Conservation (phyloP, 1,140 invertebrate species). For the Euura saliciscinereae region DNA sequence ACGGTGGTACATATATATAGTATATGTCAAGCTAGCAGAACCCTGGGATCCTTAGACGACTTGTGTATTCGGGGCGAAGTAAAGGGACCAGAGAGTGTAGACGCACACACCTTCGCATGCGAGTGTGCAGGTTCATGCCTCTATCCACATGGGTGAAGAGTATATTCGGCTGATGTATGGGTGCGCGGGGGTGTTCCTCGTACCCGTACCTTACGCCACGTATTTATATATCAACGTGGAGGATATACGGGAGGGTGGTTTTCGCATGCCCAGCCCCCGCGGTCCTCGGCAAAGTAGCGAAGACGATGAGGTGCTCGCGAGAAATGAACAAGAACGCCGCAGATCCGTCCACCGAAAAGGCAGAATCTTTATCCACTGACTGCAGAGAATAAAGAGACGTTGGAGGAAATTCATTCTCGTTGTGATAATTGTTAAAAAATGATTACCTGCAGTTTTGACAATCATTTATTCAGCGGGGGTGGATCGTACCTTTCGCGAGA, state of each 20-base stretch:
- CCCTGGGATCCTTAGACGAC: conserved; percentile 39
- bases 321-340: neutral
- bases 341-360: too few relatives aligned
- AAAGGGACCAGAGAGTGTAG: conserved; percentile 15
- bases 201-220: neutral
- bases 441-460: too few relatives aligned
- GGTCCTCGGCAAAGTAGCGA: conserved; percentile 19
- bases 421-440: too few relatives aligned
- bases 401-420: too few relatives aligned
- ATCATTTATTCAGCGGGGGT: too few relatives aligned
- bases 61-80: conserved; percentile 51
- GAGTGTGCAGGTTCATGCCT: too few relatives aligned
- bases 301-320: neutral
- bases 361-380: too few relatives aligned
- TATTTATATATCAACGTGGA: conserved; percentile 20
- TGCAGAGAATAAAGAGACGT: too few relatives aligned
- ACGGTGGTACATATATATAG: neutral
- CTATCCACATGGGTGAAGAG: too few relatives aligned
- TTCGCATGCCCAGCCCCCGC: conserved; percentile 45
- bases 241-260: conserved; percentile 50
- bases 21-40: conserved; percentile 16
- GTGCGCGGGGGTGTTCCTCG: conserved; percentile 35
- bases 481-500: too few relatives aligned
- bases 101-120: too few relatives aligned
- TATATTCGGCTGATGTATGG: conserved; percentile 20